Conservation (phyloP, 2,797 vertebrate genomes). For the Catharus ustulatus region DNA sequence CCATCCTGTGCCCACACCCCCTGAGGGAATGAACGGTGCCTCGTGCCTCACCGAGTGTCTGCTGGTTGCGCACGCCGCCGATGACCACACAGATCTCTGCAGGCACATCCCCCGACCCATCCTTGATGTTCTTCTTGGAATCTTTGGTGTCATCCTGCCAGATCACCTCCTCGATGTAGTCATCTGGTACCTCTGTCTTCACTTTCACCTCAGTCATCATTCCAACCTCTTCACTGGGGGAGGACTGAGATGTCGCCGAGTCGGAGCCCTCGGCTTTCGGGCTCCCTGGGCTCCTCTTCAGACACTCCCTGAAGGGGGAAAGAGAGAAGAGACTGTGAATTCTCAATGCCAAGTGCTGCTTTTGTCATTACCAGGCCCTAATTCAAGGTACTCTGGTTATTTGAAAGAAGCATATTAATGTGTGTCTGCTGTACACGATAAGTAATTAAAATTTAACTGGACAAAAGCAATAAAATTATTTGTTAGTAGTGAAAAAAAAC, state of each 20-base stretch:
- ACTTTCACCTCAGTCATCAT: conserved; percentile 85
- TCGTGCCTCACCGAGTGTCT: conserved; percentile 87
- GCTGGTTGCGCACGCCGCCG: conserved; percentile 90
- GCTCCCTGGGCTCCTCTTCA: conserved; percentile 75
- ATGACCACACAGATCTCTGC: conserved; percentile 98
- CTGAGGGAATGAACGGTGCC: not conserved
- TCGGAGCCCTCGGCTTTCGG: conserved; percentile 72
- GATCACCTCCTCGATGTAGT: conserved; percentile 79
- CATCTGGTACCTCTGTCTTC: conserved; percentile 87
- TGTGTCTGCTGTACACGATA: not conserved
- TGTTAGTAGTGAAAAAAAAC: not conserved
- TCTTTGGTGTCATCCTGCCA: conserved; percentile 83
- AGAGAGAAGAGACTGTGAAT: not conserved
- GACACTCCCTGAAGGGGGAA: conserved; percentile 71
- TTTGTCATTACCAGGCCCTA: not conserved
- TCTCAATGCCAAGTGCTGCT: not conserved
- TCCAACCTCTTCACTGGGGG: conserved; percentile 72
- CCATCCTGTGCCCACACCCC: accelerated
- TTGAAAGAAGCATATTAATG: not conserved
- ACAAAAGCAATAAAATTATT: not conserved
- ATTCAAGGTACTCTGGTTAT: not conserved
- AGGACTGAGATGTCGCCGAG: conserved; percentile 68
- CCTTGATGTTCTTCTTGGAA: conserved; percentile 86
- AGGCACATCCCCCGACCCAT: conserved; percentile 82
- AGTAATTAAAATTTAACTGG: not conserved